Percentiles rank a stretch among this genome's conserved stretches.
These are phyloP conservation scores for Dascyllus trimaculatus DNA, from an alignment of 2,113 vertebrate genomes.

Conservation along the genomic window DNA sequence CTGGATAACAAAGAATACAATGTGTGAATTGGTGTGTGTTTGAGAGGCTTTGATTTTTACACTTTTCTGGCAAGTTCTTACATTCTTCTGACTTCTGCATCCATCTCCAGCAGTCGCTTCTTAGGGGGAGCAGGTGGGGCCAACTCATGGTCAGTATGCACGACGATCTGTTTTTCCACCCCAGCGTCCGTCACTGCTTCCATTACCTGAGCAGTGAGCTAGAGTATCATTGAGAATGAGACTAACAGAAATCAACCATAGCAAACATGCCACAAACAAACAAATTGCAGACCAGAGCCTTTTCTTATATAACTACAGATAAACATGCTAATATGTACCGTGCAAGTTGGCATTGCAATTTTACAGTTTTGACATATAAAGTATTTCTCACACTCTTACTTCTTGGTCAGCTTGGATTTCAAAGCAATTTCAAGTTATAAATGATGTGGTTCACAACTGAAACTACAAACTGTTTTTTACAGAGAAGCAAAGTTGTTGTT, in stretches of 20 bases:
- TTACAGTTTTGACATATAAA: no score
- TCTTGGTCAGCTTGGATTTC: no score
- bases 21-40: not conserved
- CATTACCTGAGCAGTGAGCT: constrained; percentile 86
- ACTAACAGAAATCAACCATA: not conserved
- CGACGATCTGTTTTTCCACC: constrained; percentile 80
- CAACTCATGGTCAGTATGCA: constrained; percentile 87
- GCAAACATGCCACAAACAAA: not conserved
- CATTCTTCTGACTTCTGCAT: constrained; percentile 88
- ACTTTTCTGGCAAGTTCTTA: constrained; percentile 74
- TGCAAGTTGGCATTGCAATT: no score
- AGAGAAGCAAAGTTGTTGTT: no score
- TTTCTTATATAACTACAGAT: no score
- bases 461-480: no score
- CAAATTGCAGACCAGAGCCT: no score
- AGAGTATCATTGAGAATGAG: not conserved
- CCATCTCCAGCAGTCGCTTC: constrained; percentile 90
- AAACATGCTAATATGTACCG: no score
- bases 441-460: no score
- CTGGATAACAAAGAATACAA: constrained; percentile 71
- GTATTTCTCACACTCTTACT: no score
- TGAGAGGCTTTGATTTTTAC: not conserved
- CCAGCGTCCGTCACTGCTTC: constrained; percentile 89
- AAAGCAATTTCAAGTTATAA: no score
- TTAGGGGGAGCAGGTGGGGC: constrained; percentile 89